Base-by-base conservation (phyloP, 2,797 vertebrate genomes). In the Selene dorsalis region DNA sequence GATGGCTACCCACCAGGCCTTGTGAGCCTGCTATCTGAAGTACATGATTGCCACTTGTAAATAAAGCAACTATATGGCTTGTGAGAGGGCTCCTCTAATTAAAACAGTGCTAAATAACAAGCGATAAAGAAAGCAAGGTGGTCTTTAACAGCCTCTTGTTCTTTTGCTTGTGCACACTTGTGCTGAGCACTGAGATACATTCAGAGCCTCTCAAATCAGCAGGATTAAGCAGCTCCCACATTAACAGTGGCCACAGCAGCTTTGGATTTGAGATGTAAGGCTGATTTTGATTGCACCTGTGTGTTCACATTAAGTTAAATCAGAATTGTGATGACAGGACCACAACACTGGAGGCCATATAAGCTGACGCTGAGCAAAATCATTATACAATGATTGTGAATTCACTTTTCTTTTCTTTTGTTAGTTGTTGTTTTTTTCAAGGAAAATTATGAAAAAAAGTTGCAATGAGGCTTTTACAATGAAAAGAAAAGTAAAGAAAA, bases 41-140 rank as follows among this genome's bases (percentile, higher is more conserved):
- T 77, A 73, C 73, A 71, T 85, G 83, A 93, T 77, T 83, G 69
- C 85, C 87, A 88, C 89, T 90, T 90, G 73, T 75, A 80, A 89
- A 89, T 84, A 85, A 85, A 85, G 83, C 17, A 55, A 80, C 85
- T 77, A 87, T 74, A 84, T 59, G 47, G 52, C 82, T 77, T 75
- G 53, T 73, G 24, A 82, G 72, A 88, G 86, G 52, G 57, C 63
- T 66, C 50, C 70, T 72, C 79, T 91, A 89, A 93, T 93, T 91
- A 88, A 91, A 90, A 90, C 38, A 20, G 52, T 82, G 61, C 73
- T 60, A 78, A 88, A 89, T 90, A 89, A 84, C 79, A 69, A 79
- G 72, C 14, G 50, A 87, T 87, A 92, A 87, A 85, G 81, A 86
- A 88, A 82, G 67, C 71, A 79, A 88, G 86, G 86, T 84, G 87